phyloP scores from a whole-genome alignment of 2,113 vertebrate genomes.

The Podarcis muralis region DNA sequence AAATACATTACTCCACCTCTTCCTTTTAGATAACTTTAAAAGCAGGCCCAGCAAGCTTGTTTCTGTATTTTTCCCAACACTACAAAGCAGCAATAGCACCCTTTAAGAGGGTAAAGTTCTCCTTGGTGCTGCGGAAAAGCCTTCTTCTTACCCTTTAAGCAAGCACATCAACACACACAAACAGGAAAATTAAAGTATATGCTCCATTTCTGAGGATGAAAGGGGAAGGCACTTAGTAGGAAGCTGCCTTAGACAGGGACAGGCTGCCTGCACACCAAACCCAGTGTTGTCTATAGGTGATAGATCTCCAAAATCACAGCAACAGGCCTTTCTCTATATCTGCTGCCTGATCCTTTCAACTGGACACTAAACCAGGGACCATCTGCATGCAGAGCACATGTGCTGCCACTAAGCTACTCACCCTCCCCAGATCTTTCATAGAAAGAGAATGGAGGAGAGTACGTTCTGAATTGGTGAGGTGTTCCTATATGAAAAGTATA shows the following conservation, averaged over 20 bases:
- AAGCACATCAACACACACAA: neutral
- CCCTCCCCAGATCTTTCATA: neutral
- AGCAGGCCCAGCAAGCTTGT: neutral
- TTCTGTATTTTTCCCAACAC: too few species aligned
- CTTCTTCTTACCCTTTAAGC: neutral
- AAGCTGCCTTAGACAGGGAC: too few species aligned
- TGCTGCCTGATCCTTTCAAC: too few species aligned
- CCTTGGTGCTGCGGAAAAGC: neutral
- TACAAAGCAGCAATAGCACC: neutral
- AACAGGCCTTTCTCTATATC: too few species aligned
- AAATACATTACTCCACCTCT: neutral
- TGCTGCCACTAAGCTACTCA: neutral
- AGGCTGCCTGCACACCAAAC: too few species aligned
- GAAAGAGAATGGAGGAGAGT: neutral
- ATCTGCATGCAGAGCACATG: too few species aligned
- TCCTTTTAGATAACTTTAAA: neutral
- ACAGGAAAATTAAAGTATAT: neutral
- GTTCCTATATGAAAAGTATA: neutral
- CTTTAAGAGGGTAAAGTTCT: neutral
- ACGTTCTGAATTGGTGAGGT: neutral
- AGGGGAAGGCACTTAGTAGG: neutral
- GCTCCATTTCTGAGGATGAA: neutral
- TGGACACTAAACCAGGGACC: too few species aligned
- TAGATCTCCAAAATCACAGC: too few species aligned
- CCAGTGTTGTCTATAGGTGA: too few species aligned